These are phyloP conservation scores for Neria commutata DNA, from an alignment of 2,888 invertebrate genomes.

Conservation along the genomic window DNA sequence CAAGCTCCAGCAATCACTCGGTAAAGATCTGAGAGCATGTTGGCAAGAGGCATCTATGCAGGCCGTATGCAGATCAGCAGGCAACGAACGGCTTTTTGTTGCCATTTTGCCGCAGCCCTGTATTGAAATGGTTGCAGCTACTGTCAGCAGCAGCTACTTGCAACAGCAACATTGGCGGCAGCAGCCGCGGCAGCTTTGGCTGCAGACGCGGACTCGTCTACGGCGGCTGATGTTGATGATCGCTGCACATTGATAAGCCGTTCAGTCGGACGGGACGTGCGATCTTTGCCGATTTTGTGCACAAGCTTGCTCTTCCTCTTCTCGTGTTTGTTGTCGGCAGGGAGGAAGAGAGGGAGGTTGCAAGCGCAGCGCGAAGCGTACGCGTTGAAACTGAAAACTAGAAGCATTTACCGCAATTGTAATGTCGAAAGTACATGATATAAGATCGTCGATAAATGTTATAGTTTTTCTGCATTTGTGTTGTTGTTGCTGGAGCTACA, in stretches of 20 bases:
- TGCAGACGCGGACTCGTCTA: slow-evolving; percentile 1
- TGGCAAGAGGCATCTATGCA: slow-evolving; percentile 10
- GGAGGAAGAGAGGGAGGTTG: too few species aligned
- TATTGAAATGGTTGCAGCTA: neutral
- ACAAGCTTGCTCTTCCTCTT: neutral
- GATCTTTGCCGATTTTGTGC: slow-evolving; percentile 6
- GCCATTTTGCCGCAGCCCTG: neutral
- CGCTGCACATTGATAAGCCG: slow-evolving; percentile 49
- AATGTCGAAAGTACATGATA: slow-evolving; percentile 62
- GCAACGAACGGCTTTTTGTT: slow-evolving; percentile 10
- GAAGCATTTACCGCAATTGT: slow-evolving; percentile 63
- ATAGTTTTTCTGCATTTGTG: slow-evolving; percentile 39
- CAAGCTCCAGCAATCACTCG: neutral
- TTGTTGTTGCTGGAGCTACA: neutral
- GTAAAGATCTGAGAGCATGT: neutral
- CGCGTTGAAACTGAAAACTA: slow-evolving; percentile 61
- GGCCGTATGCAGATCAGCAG: slow-evolving; percentile 23
- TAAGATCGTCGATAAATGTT: slow-evolving; percentile 60
- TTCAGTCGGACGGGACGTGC: slow-evolving; percentile 27
- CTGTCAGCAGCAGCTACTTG: neutral
- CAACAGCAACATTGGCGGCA: slow-evolving; percentile 9
- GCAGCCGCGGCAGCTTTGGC: neutral
- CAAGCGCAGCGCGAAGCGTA: slow-evolving; percentile 29
- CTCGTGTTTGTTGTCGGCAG: neutral
- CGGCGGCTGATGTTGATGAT: slow-evolving; percentile 41